These are phyloP conservation scores for Andrena camellia DNA, from an alignment of 2,888 invertebrate genomes.

Conservation along the genomic window DNA sequence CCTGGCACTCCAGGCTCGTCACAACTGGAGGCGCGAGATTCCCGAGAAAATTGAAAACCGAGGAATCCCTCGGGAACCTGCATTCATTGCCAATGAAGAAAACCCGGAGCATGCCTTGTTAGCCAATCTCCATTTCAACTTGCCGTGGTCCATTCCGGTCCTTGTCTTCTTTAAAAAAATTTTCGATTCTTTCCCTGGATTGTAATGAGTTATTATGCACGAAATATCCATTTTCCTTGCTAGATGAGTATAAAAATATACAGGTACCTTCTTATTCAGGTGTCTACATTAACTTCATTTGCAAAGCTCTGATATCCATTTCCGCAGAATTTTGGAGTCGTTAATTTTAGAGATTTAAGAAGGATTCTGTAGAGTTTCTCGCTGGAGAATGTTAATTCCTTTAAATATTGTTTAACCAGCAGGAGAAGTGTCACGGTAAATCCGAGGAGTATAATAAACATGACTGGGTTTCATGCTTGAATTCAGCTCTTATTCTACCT, in stretches of 20 bases:
- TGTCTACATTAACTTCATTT: too few relatives aligned
- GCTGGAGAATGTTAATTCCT: too few relatives aligned
- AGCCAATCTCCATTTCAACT: slow-evolving; percentile 3
- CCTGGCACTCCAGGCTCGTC: slow-evolving; percentile 66
- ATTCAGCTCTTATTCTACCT: too few relatives aligned
- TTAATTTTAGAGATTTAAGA: too few relatives aligned
- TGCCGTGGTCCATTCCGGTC: neutral
- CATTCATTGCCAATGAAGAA: slow-evolving; percentile 3
- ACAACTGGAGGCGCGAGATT: slow-evolving; percentile 67
- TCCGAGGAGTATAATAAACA: too few relatives aligned
- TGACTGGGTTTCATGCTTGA: too few relatives aligned
- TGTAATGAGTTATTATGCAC: neutral
- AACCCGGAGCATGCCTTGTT: neutral
- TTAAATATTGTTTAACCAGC: too few relatives aligned
- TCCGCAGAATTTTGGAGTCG: too few relatives aligned
- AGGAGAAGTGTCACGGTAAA: too few relatives aligned
- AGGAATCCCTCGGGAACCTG: slow-evolving; percentile 18
- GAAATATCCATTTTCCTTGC: neutral
- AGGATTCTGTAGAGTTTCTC: too few relatives aligned
- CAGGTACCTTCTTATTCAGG: too few relatives aligned
- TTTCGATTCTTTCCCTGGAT: neutral
- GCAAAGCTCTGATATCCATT: too few relatives aligned
- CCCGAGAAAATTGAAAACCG: slow-evolving; percentile 68
- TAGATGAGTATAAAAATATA: neutral
- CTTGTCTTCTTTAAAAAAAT: neutral